Evolutionary conservation across 2,888 invertebrate genomes (phyloP).

Genomic region (Glyphotaelius pellucidus): DNA sequence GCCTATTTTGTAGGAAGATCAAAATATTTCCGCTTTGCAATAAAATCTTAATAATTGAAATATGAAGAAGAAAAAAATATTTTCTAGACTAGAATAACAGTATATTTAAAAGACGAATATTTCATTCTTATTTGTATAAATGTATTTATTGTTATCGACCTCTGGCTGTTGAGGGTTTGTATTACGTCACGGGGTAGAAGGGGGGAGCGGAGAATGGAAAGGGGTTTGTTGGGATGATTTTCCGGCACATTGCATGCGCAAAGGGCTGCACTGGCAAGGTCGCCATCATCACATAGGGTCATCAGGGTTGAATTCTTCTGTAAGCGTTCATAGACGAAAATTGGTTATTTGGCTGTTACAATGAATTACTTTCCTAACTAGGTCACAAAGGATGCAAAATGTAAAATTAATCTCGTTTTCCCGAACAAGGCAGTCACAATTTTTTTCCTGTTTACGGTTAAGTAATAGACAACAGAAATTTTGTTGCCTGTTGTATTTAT

Average conservation of each 20-base stretch:
- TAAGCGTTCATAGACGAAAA: not conserved
- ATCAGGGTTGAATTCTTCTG: not conserved
- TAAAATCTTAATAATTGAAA: too few species aligned
- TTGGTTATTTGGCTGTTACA: not conserved
- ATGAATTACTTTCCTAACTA: not conserved
- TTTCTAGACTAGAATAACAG: too few species aligned
- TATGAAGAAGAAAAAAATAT: too few species aligned
- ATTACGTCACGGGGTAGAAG: slow-evolving; percentile 34
- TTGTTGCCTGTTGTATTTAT: too few species aligned
- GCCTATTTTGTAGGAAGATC: too few species aligned
- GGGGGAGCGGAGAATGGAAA: not conserved
- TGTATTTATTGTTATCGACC: not conserved
- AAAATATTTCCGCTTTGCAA: too few species aligned
- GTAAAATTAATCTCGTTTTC: not conserved
- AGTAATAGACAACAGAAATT: too few species aligned
- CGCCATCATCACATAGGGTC: not conserved
- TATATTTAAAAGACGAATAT: not conserved
- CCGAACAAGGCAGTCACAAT: not conserved
- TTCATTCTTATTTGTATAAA: not conserved
- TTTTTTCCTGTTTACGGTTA: not conserved
- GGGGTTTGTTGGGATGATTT: slow-evolving; percentile 3
- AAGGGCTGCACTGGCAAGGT: slow-evolving; percentile 17
- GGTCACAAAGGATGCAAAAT: not conserved
- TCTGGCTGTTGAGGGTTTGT: not conserved
- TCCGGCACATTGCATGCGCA: slow-evolving; percentile 30